phyloP scores from a whole-genome alignment of 2,888 invertebrate species.

The Perizoma affinitatum region DNA sequence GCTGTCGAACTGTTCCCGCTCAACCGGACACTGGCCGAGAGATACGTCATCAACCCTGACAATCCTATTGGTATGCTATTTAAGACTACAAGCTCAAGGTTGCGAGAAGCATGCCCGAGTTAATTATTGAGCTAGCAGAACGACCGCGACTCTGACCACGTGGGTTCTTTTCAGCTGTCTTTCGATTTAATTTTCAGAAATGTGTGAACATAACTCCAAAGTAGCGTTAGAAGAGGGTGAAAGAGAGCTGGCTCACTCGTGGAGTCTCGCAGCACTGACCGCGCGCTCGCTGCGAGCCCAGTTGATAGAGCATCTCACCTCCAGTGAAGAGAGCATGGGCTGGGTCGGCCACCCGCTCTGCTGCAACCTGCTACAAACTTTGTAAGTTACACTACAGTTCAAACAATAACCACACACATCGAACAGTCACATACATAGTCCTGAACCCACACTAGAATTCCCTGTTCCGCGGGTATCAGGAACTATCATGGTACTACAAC shows the following conservation, averaged over 20 bases:
- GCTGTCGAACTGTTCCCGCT: slow-evolving; percentile 90
- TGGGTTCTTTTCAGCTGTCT: too few species aligned
- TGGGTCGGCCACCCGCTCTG: slow-evolving; percentile 95
- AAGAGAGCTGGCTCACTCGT: slow-evolving; percentile 93
- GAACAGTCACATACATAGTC: too few species aligned
- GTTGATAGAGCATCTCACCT: slow-evolving; percentile 64
- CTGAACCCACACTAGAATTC: too few species aligned
- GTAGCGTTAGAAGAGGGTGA: slow-evolving; percentile 90
- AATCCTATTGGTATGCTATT: slow-evolving; percentile 67
- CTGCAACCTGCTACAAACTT: slow-evolving; percentile 91
- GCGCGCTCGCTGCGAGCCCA: slow-evolving; percentile 76
- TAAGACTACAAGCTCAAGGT: background rate
- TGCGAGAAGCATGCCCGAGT: background rate
- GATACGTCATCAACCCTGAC: slow-evolving; percentile 87
- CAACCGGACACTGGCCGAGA: slow-evolving; percentile 91
- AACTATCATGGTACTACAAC: too few species aligned
- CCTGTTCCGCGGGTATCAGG: too few species aligned
- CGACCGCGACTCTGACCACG: too few species aligned
- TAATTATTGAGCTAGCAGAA: too few species aligned
- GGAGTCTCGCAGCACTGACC: slow-evolving; percentile 92
- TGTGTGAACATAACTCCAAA: slow-evolving; percentile 92
- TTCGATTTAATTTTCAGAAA: slow-evolving; percentile 63
- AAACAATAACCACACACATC: too few species aligned
- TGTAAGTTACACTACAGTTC: slow-evolving; percentile 84
- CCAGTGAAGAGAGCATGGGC: slow-evolving; percentile 87